phyloP scores from a whole-genome alignment of 2,797 vertebrate species.

The Rhabdomys pumilio region DNA sequence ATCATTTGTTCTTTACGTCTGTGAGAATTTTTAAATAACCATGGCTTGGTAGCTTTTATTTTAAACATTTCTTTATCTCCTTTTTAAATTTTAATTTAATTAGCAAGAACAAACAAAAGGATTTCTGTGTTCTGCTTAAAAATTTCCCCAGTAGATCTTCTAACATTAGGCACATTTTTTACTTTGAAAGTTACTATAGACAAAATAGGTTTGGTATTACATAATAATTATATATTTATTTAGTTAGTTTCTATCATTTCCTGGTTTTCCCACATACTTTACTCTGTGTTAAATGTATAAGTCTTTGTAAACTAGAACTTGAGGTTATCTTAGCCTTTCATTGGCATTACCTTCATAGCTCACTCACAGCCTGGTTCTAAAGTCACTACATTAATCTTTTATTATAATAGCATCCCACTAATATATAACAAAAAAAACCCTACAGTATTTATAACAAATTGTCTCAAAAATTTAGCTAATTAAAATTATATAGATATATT shows the following conservation, averaged over 20 bases:
- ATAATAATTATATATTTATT: slow-evolving; percentile 11
- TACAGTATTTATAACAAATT: slow-evolving; percentile 25
- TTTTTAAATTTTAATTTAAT: slow-evolving; percentile 30
- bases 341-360: neutral
- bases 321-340: neutral
- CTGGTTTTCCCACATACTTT: neutral
- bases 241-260: slow-evolving; percentile 5
- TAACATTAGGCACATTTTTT: neutral
- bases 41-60: slow-evolving; percentile 32
- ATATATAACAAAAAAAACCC: neutral
- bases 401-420: neutral
- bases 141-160: neutral
- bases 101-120: neutral
- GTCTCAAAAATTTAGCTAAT: neutral
- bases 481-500: slow-evolving; percentile 33
- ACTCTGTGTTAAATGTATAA: neutral
- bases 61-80: slow-evolving; percentile 10
- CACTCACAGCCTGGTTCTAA: neutral
- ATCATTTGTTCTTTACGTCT: neutral
- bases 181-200: neutral
- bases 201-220: neutral
- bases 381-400: neutral
- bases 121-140: slow-evolving; percentile 17
- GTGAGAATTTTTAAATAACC: slow-evolving; percentile 23
- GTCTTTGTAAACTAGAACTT: neutral